phyloP scores from a whole-genome alignment of 2,797 vertebrate species.

The Coreius guichenoti region DNA sequence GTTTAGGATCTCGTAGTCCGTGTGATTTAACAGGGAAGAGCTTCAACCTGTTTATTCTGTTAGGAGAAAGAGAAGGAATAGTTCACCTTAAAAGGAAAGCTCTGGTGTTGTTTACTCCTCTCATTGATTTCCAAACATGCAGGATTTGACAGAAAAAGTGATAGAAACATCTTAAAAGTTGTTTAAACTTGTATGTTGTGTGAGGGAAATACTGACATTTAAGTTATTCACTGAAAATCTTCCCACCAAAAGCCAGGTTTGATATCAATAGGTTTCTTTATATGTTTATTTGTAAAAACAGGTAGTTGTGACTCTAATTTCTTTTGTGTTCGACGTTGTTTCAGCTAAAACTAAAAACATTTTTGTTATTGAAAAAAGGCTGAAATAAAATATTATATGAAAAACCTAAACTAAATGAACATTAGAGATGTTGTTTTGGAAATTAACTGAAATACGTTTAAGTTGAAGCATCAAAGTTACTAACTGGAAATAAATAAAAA shows the following conservation, averaged over 20 bases:
- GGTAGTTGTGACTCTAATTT: not conserved
- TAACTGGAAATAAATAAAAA: not conserved
- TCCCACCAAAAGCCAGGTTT: not conserved
- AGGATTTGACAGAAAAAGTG: not conserved
- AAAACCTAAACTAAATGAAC: not conserved
- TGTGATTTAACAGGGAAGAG: not conserved
- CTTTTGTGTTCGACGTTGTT: not conserved
- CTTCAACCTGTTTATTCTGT: constrained; percentile 19
- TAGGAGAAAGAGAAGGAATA: not conserved
- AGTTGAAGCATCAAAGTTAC: no score
- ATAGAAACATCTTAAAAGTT: not conserved
- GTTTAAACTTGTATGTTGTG: not conserved
- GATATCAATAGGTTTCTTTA: not conserved
- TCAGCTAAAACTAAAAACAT: not conserved
- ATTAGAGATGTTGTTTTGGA: not conserved
- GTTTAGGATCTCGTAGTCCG: not conserved
- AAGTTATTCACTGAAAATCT: not conserved
- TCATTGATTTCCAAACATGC: not conserved
- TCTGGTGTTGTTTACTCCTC: not conserved
- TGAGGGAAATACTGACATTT: not conserved
- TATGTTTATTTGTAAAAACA: not conserved
- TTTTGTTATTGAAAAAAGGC: not conserved
- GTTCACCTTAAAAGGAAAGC: constrained; percentile 7
- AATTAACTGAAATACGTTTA: not conserved
- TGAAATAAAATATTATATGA: not conserved